Percentiles rank a stretch among this genome's conserved stretches.
These are phyloP conservation scores for Sus scrofa DNA, from an alignment of 2,113 vertebrate genomes.

Conservation along the genomic window DNA sequence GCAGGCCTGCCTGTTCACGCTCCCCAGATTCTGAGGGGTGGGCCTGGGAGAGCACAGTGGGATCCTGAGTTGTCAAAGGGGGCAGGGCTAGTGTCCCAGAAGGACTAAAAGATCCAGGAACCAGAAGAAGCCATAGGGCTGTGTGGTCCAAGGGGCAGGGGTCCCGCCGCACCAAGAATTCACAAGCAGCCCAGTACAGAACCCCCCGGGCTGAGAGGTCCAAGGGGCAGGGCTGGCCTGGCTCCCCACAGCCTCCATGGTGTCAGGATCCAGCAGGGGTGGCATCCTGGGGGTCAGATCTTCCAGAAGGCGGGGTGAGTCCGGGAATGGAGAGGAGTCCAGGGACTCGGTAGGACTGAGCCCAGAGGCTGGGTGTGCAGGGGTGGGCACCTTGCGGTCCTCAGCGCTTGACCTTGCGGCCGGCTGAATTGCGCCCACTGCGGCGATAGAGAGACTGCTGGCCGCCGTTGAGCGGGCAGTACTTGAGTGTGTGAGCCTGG, in stretches of 20 bases:
- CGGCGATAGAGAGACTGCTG: constrained; percentile 81
- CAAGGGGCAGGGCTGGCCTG: background rate
- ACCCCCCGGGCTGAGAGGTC: background rate
- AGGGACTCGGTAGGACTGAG: background rate
- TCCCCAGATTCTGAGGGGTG: background rate
- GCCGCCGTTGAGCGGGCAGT: constrained; percentile 87
- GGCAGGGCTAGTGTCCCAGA: background rate
- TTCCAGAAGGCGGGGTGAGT: background rate
- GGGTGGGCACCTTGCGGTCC: background rate
- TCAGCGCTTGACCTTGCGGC: constrained; percentile 81
- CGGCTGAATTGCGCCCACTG: constrained; percentile 79
- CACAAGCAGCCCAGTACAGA: background rate
- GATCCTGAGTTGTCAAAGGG: too few relatives aligned
- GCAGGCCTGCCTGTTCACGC: background rate
- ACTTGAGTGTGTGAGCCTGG: constrained; percentile 91
- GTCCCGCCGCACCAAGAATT: background rate
- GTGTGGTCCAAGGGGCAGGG: background rate
- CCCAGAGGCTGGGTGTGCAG: background rate
- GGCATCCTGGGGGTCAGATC: background rate
- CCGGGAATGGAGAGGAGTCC: too few relatives aligned
- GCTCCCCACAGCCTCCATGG: background rate
- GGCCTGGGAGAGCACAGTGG: background rate
- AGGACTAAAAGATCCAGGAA: background rate
- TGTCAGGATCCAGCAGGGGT: background rate
- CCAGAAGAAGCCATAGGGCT: background rate